Base-by-base conservation (phyloP, 2,888 invertebrate genomes). In the Eupithecia subfuscata region DNA sequence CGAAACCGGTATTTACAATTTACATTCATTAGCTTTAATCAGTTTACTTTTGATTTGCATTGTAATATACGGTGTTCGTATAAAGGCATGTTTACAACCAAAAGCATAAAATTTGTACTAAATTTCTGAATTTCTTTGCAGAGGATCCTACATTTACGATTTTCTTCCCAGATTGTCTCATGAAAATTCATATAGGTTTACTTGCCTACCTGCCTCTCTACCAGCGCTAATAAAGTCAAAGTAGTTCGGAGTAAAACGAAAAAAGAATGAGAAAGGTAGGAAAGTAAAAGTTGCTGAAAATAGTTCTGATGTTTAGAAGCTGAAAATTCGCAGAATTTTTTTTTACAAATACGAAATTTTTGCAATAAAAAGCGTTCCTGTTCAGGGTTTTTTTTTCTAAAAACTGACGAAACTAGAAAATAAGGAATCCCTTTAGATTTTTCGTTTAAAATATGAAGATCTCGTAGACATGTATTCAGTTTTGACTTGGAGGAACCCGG, bases 21-120 rank as follows among this genome's bases (percentile, higher is more conserved):
- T 60, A 67, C 74, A 68, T 75, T 75, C 6, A 75, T 75, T 71
- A 71, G 45, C 8, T 14, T 12, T 74, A 45, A 34, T 65, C 52
- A 40, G 72, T 65, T 25, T 71, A 72, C 37, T 64, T 64, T 30
- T 30, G 14, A 16, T 63, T 63, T 64, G 34, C 34, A 64, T 64
- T 64, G 30, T 34, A 64, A 16, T 64, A 30, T 22, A 63, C 25
- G 63, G 34, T 64, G 30, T 64, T 34, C 18, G 16, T 64, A 18
- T 30, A 64, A 34, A 34, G 34, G 8, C 11, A 18, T 16, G 34
- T 34, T 18, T 34, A 64, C 64, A 30, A 25, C 30, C 8, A 14
- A 30, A 30, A 34, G 6, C 64, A 34, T 34, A 25, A 60, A 60
- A 60, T 60, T 56, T 60, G n/a, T 25, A 22, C 60, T 25, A 60